Conservation (phyloP, 1,140 invertebrate genomes). For the Reticulitermes speratus region DNA sequence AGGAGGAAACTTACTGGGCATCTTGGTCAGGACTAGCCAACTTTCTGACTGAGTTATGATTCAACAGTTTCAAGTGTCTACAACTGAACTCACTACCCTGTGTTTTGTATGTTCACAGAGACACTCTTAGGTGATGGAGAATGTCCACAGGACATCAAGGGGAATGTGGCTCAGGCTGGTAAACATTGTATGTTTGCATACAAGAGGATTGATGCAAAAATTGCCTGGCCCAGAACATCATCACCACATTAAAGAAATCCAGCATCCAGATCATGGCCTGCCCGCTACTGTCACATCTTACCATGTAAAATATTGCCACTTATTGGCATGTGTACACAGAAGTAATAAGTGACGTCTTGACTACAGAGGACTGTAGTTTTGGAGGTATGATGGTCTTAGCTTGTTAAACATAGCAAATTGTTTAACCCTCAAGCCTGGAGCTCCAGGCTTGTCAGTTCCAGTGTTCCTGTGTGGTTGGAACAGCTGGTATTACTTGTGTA, state of each 20-base stretch:
- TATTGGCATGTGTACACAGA: not conserved
- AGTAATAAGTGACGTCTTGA: not conserved
- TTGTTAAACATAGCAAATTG: not conserved
- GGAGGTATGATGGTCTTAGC: not conserved
- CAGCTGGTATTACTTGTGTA: not conserved
- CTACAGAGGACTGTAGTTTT: not conserved
- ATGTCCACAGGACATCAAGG: slow-evolving; percentile 81
- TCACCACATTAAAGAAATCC: slow-evolving; percentile 39
- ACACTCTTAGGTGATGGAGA: slow-evolving; percentile 82
- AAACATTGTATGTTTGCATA: slow-evolving; percentile 89
- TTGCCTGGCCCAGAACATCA: slow-evolving; percentile 83
- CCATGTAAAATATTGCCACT: not conserved
- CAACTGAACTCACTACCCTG: no score
- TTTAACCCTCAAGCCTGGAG: not conserved
- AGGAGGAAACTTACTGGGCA: no score
- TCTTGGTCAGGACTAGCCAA: no score
- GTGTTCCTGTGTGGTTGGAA: not conserved
- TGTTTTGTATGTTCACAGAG: slow-evolving; percentile 62
- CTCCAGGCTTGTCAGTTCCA: not conserved
- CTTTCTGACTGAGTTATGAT: no score
- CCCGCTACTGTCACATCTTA: not conserved
- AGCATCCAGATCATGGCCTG: not conserved
- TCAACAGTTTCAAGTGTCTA: no score
- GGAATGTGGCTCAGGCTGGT: slow-evolving; percentile 63
- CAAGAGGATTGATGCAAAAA: slow-evolving; percentile 93